Evolutionary conservation across 1,140 invertebrate genomes (phyloP), one percentile per base, ranked within the genome.

Genomic region (Dolichoris vasculosae): DNA sequence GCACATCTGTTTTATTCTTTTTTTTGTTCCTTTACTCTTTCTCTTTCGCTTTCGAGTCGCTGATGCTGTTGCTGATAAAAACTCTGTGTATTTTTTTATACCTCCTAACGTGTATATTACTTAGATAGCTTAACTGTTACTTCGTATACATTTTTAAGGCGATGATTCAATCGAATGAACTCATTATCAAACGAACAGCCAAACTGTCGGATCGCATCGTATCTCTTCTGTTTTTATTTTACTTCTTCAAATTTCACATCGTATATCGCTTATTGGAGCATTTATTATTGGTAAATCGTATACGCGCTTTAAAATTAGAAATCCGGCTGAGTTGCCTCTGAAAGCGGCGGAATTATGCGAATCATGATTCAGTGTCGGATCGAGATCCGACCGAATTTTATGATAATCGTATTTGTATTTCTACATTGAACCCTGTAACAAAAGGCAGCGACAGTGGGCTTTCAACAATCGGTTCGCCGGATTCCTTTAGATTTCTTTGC

Each of bases 61-160:
- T 89, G 90, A 89, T 92, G 92, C 91, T 92, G 89, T 83, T 89
- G 89, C 87, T 91, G 92, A 93, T 93, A 93, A 91, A 93, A 93
- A 92, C 91, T 93, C 92, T 91, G 87, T 86, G 81, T 82, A 85
- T 64, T 63, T 38, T 59, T 59, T 78, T 89, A 89, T 91, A 92
- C 89, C 90, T 88, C 92, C 91, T 93, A 93, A 92, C 89, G 90
- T 92, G 92, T 86, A 92, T 93, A 94, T 93, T 93, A 93, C 90
- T 93, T 93, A 93, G 89, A 92, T 93, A 94, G 90, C 92, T 93
- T 93, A 92, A 86, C 87, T 90, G 91, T 93, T 93, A 94, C 89
- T 94, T 94, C 93, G 93, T 94, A 94, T 94, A 94, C 93, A 94
- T 93, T 93, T 93, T 94, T 94, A 94, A 94, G 93, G 93, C 93